Evolutionary conservation across 2,113 vertebrate genomes (phyloP), one percentile per base, ranked within the genome.

Genomic region (Maccullochella peelii): DNA sequence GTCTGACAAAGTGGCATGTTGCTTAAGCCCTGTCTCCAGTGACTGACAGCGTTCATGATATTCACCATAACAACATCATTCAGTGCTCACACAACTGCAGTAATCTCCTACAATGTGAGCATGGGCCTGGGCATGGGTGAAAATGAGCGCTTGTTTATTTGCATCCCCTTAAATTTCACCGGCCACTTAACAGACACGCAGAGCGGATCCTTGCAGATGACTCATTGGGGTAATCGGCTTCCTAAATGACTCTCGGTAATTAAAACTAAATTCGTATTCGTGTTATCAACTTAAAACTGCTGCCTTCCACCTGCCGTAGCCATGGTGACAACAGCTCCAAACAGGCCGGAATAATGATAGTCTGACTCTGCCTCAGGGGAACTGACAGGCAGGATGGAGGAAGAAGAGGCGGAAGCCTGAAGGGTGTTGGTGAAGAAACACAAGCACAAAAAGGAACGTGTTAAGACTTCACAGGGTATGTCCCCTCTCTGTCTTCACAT

Each of bases 251-350:
- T 93, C 77, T 33, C 30, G 5, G 85, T 91, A 92, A 92, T 91
- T 91, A 92, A 93, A 92, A 90, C 78, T 83, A 87, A 91, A 94
- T 91, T 89, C 80, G 76, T 84, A 84, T 89, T 86, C 12, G 38
- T 86, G 80, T 93, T 89, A 91, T 91, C 85, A 85, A 85, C 80
- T 81, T 89, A 84, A 91, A 93, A 88, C 76, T 38, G 79, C 90
- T 83, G 87, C 85, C 80, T 87, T 86, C 89, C 92, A 89, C 83
- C 91, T 92, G 81, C 84, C 1, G 88, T 93, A 84, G 86, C 90
- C 92, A 94, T 92, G 88, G 89, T 6, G 67, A 93, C 89, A 38
- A 77, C 54, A 71, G 86, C 86, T 80, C 73, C 79, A 84, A 89
- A 89, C 78, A 49, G 50, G 58, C 79, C 84, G 69, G 82, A 89